Evolutionary conservation across 2,113 vertebrate genomes (phyloP).

Genomic region (Entomyzon cyanotis): DNA sequence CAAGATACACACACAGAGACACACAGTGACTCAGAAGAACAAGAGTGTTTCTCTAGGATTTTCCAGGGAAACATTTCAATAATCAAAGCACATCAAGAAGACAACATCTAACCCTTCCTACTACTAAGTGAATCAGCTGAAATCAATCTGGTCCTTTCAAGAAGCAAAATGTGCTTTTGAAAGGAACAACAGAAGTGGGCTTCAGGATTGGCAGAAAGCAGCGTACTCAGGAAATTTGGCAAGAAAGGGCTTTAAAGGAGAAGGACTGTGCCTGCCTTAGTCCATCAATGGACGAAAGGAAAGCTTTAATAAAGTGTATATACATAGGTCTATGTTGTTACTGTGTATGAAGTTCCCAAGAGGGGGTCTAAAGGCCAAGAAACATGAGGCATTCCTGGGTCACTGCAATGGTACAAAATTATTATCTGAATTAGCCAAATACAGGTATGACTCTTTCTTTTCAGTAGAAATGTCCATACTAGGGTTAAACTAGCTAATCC

Average conservation of each 20-base stretch:
- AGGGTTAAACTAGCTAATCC: neutral
- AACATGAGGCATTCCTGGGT: neutral
- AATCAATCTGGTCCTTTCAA: neutral
- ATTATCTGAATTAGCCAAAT: neutral
- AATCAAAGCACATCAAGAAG: neutral
- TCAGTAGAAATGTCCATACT: neutral
- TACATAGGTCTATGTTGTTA: neutral
- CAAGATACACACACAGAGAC: neutral
- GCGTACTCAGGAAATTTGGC: neutral
- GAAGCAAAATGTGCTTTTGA: neutral
- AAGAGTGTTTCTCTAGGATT: neutral
- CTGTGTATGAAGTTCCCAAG: neutral
- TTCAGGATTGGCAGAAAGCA: neutral
- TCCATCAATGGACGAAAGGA: neutral
- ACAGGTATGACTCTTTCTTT: neutral
- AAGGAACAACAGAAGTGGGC: neutral
- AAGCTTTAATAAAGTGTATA: neutral
- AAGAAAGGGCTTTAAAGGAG: neutral
- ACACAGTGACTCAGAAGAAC: neutral
- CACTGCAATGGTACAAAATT: neutral
- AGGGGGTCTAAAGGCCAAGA: neutral
- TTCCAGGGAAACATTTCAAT: neutral
- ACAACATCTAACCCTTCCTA: neutral
- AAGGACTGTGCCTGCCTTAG: neutral
- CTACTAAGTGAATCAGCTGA: neutral